Conservation (phyloP, 2,113 vertebrate species). For the Myotis lucifugus region DNA sequence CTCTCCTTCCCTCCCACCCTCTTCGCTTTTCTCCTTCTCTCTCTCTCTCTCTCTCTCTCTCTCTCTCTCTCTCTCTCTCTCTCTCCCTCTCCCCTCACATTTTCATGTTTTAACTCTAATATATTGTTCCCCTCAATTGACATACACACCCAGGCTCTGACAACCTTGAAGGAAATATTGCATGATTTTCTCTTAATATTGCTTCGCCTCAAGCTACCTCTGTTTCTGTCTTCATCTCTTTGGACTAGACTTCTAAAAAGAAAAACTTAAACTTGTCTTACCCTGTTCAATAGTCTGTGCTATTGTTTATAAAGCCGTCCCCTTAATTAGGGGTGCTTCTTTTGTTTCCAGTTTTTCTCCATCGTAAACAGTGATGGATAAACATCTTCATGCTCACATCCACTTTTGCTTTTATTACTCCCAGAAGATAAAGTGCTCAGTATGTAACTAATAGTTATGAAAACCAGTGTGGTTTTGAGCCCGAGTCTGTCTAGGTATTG, state of each 20-base stretch:
- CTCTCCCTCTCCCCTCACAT: not conserved
- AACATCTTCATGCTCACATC: not conserved
- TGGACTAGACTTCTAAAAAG: not conserved
- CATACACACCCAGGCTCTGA: not conserved
- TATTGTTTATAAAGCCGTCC: not conserved
- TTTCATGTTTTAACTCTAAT: not conserved
- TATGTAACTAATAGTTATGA: not conserved
- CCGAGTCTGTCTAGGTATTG: not conserved
- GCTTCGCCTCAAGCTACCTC: not conserved
- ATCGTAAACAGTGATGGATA: rapidly evolving
- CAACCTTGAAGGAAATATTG: not conserved
- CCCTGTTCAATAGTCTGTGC: not conserved
- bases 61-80: not conserved
- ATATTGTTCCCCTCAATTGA: not conserved
- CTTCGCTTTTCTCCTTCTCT: not conserved
- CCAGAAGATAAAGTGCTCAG: not conserved
- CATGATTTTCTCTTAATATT: not conserved
- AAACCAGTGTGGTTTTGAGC: not conserved
- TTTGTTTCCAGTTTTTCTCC: not conserved
- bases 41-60: rapidly evolving
- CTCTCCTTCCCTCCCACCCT: rapidly evolving
- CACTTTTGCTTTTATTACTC: not conserved
- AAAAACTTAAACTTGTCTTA: not conserved
- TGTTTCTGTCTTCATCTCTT: not conserved
- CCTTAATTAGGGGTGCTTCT: rapidly evolving